Evolutionary conservation across 2,113 vertebrate species (phyloP).

Genomic region (Mesocricetus auratus): DNA sequence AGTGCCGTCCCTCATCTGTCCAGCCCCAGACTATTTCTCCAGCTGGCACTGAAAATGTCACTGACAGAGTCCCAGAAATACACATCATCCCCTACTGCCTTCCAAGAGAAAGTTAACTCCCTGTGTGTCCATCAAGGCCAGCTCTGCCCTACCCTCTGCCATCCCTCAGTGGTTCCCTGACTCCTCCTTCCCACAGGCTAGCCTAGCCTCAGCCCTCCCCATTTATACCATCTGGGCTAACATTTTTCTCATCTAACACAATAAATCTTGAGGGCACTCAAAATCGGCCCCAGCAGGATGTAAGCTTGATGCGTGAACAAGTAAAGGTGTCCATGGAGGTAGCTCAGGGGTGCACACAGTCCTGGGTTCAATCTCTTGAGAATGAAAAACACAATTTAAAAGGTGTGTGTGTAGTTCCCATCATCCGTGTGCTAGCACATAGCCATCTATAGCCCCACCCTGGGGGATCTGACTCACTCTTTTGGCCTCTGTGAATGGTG

Average conservation of each 20-base stretch:
- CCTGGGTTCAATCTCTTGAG: neutral
- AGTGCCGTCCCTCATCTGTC: neutral
- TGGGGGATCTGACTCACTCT: neutral
- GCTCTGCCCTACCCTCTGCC: neutral
- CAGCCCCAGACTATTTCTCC: neutral
- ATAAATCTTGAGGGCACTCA: neutral
- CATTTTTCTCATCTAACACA: neutral
- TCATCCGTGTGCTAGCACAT: neutral
- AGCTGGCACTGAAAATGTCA: neutral
- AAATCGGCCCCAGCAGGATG: neutral
- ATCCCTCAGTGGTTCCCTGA: neutral
- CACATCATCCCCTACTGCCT: neutral
- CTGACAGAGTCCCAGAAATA: neutral
- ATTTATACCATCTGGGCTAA: too few species aligned
- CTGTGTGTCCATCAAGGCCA: neutral
- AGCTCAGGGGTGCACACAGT: too few species aligned
- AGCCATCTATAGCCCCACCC: neutral
- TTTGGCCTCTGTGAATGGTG: neutral
- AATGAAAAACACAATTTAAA: neutral
- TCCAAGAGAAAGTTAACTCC: neutral
- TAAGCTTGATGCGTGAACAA: neutral
- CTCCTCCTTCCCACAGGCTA: neutral
- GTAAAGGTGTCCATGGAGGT: neutral
- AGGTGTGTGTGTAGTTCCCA: neutral
- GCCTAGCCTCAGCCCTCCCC: neutral